Evolutionary conservation across 2,888 invertebrate species (phyloP), one percentile per base, ranked within the genome.

Genomic region (Rhorus exstirpatorius): DNA sequence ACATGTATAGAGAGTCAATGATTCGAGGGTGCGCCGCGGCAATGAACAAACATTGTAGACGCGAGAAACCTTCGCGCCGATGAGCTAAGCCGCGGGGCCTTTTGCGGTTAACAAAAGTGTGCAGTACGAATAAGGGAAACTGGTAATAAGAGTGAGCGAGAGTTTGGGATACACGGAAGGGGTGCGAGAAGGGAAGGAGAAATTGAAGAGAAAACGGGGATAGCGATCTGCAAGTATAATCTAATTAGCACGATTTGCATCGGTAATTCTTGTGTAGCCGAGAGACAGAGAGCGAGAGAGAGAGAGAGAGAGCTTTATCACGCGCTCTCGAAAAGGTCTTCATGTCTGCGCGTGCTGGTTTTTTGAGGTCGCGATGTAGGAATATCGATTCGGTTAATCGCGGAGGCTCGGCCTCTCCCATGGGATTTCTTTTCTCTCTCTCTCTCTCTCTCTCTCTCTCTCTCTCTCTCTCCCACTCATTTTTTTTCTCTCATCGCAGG

Each of bases 191-290:
- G 49, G 14, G 8, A n/a, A 46, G 8, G 17, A 35, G 46, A 72
- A 63, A 14, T 21, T 49, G 75, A 60, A 53, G 53, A 67, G 31
- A 8, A 31, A 19, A n/a, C 38, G 24, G 61, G 31, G 61, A 63
- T 60, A 77, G 81, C 14, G 77, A 86, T 86, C 85, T 86, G 84
- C 86, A 86, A 86, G 86, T 86, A 83, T 84, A 84, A 86, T 86
- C 85, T 83, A 81, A 85, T 86, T 84, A 85, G 75, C 78, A 76
- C 70, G 81, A 85, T 86, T 86, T 85, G 85, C 86, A 86, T 86
- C 83, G 65, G 83, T 86, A 86, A 85, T 86, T 84, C 63, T 70
- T 71, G 78, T 76, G 77, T 63, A 60, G 76, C 55, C 72, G 17
- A 26, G 41, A 65, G n/a, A n/a, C 44, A 41, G 53, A 67, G 31